phyloP scores from a whole-genome alignment of 2,888 invertebrate species.

The Limnephilus marmoratus region DNA sequence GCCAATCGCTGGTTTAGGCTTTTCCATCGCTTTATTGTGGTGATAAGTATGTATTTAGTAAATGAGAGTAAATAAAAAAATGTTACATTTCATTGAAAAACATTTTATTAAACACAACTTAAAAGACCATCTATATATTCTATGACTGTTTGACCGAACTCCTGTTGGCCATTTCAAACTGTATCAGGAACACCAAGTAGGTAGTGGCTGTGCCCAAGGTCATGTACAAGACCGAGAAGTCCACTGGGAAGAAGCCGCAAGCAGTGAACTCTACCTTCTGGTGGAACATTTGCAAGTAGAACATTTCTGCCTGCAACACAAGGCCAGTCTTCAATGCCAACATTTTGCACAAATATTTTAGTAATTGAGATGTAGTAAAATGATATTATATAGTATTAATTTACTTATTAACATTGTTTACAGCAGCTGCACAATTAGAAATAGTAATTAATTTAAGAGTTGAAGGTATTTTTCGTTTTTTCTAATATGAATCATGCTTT shows the following conservation, averaged over 20 bases:
- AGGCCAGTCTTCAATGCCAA: no score
- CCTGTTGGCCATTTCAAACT: constrained; percentile 63
- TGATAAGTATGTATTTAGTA: background rate
- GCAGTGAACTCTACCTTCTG: constrained; percentile 64
- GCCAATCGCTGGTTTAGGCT: no score
- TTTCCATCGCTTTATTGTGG: background rate
- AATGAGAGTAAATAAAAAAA: background rate
- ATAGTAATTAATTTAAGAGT: no score
- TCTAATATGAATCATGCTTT: no score
- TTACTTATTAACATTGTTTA: no score
- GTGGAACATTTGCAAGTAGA: constrained; percentile 63
- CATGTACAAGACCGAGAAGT: constrained; percentile 62
- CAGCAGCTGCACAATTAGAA: no score
- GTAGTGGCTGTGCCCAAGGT: constrained; percentile 63
- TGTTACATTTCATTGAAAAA: background rate
- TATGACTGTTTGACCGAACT: constrained; percentile 18
- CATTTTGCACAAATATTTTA: background rate
- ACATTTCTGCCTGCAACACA: constrained; percentile 61
- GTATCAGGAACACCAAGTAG: constrained; percentile 63
- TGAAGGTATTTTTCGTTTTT: no score
- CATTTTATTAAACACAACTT: background rate
- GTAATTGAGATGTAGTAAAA: background rate
- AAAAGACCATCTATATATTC: background rate
- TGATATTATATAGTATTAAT: no score
- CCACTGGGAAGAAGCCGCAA: constrained; percentile 63